Percentiles rank a stretch among this genome's conserved stretches.
Evolutionary conservation across 2,113 vertebrate species (phyloP).

Genomic region (Proteles cristata): DNA sequence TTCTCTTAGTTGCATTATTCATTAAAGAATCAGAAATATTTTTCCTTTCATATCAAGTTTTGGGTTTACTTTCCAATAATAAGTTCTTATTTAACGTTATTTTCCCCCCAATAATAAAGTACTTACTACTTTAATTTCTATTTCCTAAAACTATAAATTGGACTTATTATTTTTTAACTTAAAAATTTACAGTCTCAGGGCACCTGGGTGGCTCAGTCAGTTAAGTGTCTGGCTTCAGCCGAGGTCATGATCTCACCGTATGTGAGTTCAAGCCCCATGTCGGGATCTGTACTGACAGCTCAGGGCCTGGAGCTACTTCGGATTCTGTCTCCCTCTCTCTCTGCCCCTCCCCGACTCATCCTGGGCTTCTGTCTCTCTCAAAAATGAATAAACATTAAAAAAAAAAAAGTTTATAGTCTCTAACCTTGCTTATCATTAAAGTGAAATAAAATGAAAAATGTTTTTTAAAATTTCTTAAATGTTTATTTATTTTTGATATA

Average conservation of each 20-base stretch:
- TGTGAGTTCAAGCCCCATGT: not conserved
- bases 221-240: not conserved
- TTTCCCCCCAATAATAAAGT: not conserved
- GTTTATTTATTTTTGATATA: no score
- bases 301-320: not conserved
- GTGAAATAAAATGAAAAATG: not conserved
- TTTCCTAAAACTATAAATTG: conserved; percentile 48
- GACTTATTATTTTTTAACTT: not conserved
- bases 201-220: not conserved
- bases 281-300: not conserved
- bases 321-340: not conserved
- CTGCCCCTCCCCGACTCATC: not conserved
- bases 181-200: not conserved
- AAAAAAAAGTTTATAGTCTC: not conserved
- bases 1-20: not conserved
- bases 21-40: not conserved
- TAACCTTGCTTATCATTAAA: not conserved
- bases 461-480: no score
- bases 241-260: not conserved
- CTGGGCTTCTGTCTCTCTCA: not conserved
- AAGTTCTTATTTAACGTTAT: conserved; percentile 13
- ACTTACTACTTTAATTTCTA: conserved; percentile 31
- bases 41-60: not conserved
- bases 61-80: conserved; percentile 46
- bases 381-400: not conserved